These are phyloP conservation scores for Paraescarpia echinospica DNA, from an alignment of 1,140 invertebrate species.

Conservation along the genomic window DNA sequence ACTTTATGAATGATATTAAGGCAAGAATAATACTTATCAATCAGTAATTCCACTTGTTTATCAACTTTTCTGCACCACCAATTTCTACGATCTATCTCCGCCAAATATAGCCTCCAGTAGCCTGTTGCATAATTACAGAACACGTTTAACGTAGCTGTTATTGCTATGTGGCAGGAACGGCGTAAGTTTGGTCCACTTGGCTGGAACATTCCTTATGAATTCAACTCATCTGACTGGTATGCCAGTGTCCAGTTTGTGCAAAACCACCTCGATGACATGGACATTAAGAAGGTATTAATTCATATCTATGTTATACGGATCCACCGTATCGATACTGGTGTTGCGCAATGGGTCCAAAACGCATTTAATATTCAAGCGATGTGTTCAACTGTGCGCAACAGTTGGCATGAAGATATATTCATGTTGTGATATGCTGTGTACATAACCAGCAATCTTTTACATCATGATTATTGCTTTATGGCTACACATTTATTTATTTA, in stretches of 20 bases:
- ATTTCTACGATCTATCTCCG: too few species aligned
- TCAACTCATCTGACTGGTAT: slow-evolving; percentile 57
- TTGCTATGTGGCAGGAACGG: slow-evolving; percentile 54
- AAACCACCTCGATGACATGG: slow-evolving; percentile 62
- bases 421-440: not conserved
- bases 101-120: too few species aligned
- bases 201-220: slow-evolving; percentile 60
- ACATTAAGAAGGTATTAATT: slow-evolving; percentile 60
- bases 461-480: not conserved
- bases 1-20: too few species aligned
- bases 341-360: not conserved
- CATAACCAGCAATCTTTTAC: not conserved
- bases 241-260: slow-evolving; percentile 57
- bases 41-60: too few species aligned
- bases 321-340: too few species aligned
- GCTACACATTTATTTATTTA: not conserved
- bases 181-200: slow-evolving; percentile 57
- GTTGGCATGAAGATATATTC: not conserved
- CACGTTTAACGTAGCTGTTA: not conserved
- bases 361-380: not conserved
- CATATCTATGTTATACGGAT: too few species aligned
- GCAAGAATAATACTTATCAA: too few species aligned
- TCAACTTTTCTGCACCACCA: too few species aligned
- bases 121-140: not conserved
- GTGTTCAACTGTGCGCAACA: not conserved